These are phyloP conservation scores for Bungarus multicinctus DNA, from an alignment of 2,113 vertebrate genomes.

Conservation along the genomic window DNA sequence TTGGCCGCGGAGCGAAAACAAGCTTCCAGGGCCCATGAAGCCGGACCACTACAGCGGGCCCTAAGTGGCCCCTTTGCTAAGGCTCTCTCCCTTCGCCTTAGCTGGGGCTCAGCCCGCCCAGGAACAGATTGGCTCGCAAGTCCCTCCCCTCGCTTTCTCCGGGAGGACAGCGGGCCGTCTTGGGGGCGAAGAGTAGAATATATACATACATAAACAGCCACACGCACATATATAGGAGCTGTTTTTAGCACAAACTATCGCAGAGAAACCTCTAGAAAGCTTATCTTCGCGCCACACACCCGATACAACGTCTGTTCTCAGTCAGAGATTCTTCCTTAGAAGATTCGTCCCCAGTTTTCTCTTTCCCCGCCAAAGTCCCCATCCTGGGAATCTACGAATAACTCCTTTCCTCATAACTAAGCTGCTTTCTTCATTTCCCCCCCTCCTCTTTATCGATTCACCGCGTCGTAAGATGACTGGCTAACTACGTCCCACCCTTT, in stretches of 20 bases:
- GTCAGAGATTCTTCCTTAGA: background rate
- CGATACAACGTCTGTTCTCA: background rate
- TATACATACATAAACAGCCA: background rate
- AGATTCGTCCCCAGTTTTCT: background rate
- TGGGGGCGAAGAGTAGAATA: background rate
- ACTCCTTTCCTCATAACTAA: background rate
- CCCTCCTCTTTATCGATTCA: background rate
- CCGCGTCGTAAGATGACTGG: background rate
- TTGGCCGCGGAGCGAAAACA: background rate
- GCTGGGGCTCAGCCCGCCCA: background rate
- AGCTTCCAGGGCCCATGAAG: background rate
- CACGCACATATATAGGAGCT: background rate
- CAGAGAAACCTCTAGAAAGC: background rate
- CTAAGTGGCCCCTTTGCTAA: background rate
- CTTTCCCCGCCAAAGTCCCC: background rate
- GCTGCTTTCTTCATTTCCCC: background rate
- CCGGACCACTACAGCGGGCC: background rate
- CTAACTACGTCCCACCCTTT: background rate
- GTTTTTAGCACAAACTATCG: background rate
- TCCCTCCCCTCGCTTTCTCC: background rate
- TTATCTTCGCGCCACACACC: background rate
- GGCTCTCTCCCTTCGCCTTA: slow-evolving; percentile 1
- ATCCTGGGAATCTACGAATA: background rate
- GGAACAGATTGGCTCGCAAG: background rate
- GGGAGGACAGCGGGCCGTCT: background rate